Base-by-base conservation (phyloP, 1,140 invertebrate genomes). In the Holotrichia oblita region DNA sequence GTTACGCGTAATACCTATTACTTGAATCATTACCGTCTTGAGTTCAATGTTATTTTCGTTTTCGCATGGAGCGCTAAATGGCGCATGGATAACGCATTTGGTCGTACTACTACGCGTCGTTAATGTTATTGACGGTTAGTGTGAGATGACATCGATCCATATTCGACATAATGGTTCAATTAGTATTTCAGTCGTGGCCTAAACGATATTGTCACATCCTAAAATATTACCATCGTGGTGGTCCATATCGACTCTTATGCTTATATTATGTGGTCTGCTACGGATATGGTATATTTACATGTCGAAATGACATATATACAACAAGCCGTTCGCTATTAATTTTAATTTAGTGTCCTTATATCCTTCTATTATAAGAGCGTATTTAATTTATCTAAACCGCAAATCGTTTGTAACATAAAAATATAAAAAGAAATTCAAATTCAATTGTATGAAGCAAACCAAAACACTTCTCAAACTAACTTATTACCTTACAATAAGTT, bases 191-290 rank as follows among this genome's bases (percentile, higher is more conserved):
- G 22, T 22, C 61, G 61, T 69, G 27, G 61, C 61, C 17, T 69
- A 69, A 69, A 69, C 22, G 61, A 69, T 69, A 69, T 69, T 69
- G 22, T 69, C 61, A 69, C 61, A 69, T 69, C 22, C 61, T 69
- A 69, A 69, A 69, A 69, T 69, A 69, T 69, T 69, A 14, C 22
- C 61, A 34, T 69, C 61, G 27, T 69, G 61, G 61, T 69, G 61
- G 61, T 69, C 61, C 61, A 69, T 27, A 22, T 69, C 61, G 27
- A 27, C 27, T 24, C 22, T 69, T 69, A 17, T 24, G 61, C 22
- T 69, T 34, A 69, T 22, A 69, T 27, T 69, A 34, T 34, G 61
- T 34, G 61, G 61, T 55, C 20, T 64, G 9, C 22, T 69, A 22
- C 27, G 22, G 12, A 69, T 69, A 69, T 10, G 61, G 27, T 24